Evolutionary conservation across 2,797 vertebrate genomes (phyloP), one percentile per base, ranked within the genome.

Genomic region (Enteromius viviparus): DNA sequence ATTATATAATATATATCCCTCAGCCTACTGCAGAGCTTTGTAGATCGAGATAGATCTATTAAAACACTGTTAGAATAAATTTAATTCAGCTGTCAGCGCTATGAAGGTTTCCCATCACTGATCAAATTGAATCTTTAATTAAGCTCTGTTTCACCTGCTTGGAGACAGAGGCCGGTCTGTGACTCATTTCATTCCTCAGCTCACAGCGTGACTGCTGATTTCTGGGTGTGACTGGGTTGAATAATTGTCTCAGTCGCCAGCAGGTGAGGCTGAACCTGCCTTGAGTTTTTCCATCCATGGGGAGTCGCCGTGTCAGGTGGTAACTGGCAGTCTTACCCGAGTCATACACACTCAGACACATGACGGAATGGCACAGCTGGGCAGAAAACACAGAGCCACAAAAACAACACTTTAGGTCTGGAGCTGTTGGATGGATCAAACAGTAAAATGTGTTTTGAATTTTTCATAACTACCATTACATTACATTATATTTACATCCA

Each of bases 211-310:
- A 74, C 29, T 79, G 26, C 66, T 60, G 81, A 70, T 81, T 70
- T 83, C 68, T 62, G 78, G 76, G 51, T 58, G 60, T n/a, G 65
- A 80, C 76, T 58, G 45, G 58, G 29, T 72, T 19, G 23, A 78
- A 37, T 76, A 81, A 64, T 82, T 11, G 51, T 55, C 40, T 74
- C 72, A 60, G 26, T 51, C 76, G 51, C 79, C 82, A 79, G 86
- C 78, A 82, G 84, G 71, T 85, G 78, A 78, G 55, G 69, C 71
- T 69, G 77, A 85, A 21, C 64, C 53, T 64, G 60, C 60, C 64
- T 45, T 34, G 37, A 76, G 60, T 47, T 80, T 76, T 87, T 83
- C 77, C 64, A 58, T 81, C 80, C 74, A 47, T 47, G 49, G 53
- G 79, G 72, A 76, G 75, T 68, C 65, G 72, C n/a, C 1, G 8